A percentile compares a stretch with the other conserved stretches of the same genome.
These are phyloP conservation scores for Corbicula japonica DNA, from an alignment of 2,888 invertebrate genomes.

Conservation along the genomic window DNA sequence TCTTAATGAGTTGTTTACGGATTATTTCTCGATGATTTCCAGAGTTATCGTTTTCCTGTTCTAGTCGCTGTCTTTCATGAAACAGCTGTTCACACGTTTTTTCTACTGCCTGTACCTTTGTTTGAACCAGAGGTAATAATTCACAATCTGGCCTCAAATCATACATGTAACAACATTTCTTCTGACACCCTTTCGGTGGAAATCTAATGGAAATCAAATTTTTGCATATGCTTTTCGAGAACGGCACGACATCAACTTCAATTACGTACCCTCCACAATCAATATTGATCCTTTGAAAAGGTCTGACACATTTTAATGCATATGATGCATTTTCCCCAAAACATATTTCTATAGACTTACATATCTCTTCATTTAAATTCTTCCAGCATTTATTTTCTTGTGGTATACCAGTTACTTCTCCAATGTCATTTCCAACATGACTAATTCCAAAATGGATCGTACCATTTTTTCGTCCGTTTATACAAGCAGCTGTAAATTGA, in stretches of 20 bases:
- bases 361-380: slow-evolving; percentile 20
- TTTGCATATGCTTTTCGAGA: background rate
- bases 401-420: slow-evolving; percentile 29
- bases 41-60: slow-evolving; percentile 1
- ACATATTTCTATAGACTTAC: slow-evolving; percentile 11
- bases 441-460: slow-evolving; percentile 55
- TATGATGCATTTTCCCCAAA: slow-evolving; percentile 4
- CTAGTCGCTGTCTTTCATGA: slow-evolving; percentile 2
- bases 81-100: background rate
- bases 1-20: background rate
- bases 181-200: slow-evolving; percentile 42
- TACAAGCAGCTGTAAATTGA: slow-evolving; percentile 35
- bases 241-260: slow-evolving; percentile 47
- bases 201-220: slow-evolving; percentile 16
- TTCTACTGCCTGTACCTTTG: slow-evolving; percentile 6
- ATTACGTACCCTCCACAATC: slow-evolving; percentile 15
- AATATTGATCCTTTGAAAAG: slow-evolving; percentile 24
- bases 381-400: background rate
- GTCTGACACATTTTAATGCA: slow-evolving; percentile 31
- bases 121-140: slow-evolving; percentile 13
- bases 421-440: background rate
- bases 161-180: slow-evolving; percentile 15
- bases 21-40: background rate
- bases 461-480: slow-evolving; percentile 44
- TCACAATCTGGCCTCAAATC: slow-evolving; percentile 11